These are phyloP conservation scores for Bergia puertoricense DNA, from an alignment of 92 coral and sea anemone genomes.

Conservation along the genomic window DNA sequence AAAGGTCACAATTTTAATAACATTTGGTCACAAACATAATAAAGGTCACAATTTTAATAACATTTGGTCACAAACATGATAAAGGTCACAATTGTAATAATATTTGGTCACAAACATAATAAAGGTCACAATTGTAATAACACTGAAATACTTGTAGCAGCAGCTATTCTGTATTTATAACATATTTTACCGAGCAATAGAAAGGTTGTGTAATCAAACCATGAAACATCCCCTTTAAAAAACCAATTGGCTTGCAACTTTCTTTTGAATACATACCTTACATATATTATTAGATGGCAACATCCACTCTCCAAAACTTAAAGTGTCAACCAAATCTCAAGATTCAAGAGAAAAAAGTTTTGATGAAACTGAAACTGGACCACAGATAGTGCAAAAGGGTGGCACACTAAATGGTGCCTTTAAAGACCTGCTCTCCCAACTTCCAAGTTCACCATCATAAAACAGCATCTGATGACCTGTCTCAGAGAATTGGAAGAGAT, in stretches of 20 bases:
- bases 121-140: too few species aligned
- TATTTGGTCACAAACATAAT: too few species aligned
- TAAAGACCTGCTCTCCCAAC: conserved; percentile 16
- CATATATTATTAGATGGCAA: background rate
- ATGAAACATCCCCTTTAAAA: background rate
- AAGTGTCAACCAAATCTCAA: background rate
- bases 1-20: too few species aligned
- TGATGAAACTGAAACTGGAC: background rate
- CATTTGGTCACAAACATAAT: too few species aligned
- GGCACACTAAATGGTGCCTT: background rate
- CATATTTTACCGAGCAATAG: too few species aligned
- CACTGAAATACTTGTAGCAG: too few species aligned
- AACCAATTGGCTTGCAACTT: background rate
- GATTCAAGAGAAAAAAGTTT: background rate
- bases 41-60: too few species aligned
- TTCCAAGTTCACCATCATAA: conserved; percentile 4
- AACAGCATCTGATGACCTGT: background rate
- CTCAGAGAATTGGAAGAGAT: background rate
- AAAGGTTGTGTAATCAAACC: too few species aligned
- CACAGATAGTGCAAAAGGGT: background rate
- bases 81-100: too few species aligned
- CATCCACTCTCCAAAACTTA: background rate
- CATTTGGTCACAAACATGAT: too few species aligned
- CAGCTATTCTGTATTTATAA: too few species aligned
- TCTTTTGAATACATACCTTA: background rate